Evolutionary conservation across 1,140 invertebrate species (phyloP), one percentile per base, ranked within the genome.

Genomic region (Papilio aristodemus): DNA sequence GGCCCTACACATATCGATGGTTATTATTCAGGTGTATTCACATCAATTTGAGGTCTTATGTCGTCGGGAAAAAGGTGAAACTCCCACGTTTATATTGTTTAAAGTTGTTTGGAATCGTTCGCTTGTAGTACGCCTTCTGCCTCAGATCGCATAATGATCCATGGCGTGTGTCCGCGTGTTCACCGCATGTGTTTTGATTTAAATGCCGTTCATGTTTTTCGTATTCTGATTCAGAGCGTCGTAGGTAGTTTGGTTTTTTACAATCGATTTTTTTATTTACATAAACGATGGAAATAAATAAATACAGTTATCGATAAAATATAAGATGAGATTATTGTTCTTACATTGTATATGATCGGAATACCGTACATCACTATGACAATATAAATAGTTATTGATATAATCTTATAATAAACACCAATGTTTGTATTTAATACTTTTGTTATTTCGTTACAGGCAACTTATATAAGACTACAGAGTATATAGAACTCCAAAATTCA

Each of bases 71-170:
- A 50, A 50, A 50, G 46, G 8, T 50, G 17, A 25, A 50, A 50
- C 19, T 50, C 46, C 46, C 19, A 50, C 8, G 46, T 25, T 8
- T 32, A 32, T 6, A 32, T 32, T 6, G 27, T 2, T 32, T 32
- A 17, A 43, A 17, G 71, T 74, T 74, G 72, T 80, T 77, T 79
- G 75, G 77, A 67, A 74, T 72, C 58, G 64, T 57, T 78, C 69
- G 74, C 71, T 68, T 80, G 74, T 72, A 70, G 68, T 71, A 69
- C 74, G 68, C 74, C 67, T 73, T 71, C 27, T 73, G 71, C 71
- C 70, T 70, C 73, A 69, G 54, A 71, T 72, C 72, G 73, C 70
- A 77, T 82, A 80, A 82, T 79, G 75, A 69, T 78, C 73, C 70
- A 73, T 72, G 78, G 76, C 70, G 71, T 67, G 50, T 36, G 14